phyloP scores from a whole-genome alignment of 2,797 vertebrate genomes.

The Tangara arthus region DNA sequence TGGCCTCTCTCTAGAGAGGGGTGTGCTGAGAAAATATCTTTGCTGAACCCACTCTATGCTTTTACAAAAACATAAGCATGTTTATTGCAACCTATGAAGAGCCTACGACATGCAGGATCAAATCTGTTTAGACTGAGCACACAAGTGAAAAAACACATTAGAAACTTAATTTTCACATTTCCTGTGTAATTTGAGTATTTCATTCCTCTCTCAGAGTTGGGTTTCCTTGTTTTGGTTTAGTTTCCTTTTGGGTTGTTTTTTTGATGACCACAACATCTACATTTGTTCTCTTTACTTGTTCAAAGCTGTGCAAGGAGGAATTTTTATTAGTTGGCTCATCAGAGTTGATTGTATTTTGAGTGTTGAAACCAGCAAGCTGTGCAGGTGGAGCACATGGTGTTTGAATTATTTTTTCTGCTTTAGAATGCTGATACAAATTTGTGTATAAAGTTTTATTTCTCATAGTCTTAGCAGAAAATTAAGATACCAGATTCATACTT shows the following conservation, averaged over 20 bases:
- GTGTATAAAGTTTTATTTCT: neutral
- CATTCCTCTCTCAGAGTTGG: neutral
- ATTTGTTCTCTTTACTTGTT: neutral
- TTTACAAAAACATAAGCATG: neutral
- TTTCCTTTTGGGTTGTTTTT: neutral
- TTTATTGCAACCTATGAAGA: neutral
- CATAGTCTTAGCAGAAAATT: neutral
- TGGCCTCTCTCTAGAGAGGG: neutral
- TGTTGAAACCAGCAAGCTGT: neutral
- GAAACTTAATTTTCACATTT: neutral
- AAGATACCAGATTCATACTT: neutral
- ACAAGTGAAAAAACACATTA: neutral
- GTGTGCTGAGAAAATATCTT: neutral
- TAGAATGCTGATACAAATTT: neutral
- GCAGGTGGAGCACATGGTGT: neutral
- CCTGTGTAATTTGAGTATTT: neutral
- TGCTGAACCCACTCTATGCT: neutral
- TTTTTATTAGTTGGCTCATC: neutral
- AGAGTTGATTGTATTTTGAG: neutral
- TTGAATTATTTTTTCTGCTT: neutral
- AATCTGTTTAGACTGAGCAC: neutral
- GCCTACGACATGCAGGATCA: neutral
- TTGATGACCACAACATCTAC: neutral
- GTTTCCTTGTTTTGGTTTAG: neutral
- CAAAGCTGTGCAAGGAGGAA: neutral